Base-by-base conservation (phyloP, 1,140 invertebrate genomes). In the Trichonephila clavata region DNA sequence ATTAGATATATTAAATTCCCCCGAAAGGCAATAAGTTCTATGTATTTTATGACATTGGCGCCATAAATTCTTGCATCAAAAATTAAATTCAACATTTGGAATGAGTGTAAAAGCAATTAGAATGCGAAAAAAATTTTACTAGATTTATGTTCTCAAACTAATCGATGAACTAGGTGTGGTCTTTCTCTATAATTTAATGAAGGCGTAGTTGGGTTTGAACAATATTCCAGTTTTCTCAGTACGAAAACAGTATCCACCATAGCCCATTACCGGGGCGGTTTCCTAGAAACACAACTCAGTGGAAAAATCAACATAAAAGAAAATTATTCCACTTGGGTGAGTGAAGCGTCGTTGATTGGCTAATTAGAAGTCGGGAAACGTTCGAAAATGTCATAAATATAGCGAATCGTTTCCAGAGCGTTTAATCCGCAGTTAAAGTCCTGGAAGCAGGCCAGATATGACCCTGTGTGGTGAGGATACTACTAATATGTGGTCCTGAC, bases 311-410 rank as follows among this genome's bases (percentile, higher is more conserved):
- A 88, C 61, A 88, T 60, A 88, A 88, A 90, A 80, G 24, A 60
- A 77, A 77, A 77, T 77, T 77, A 77, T 77, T 77, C 71, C 71
- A 77, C 71, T 39, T 18, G 27, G 71, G 71, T 77, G 71, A 77
- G 71, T 77, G 71, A 80, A 90, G 68, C 32, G 43, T 80, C 71
- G 88, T 24, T 90, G 88, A 90, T 80, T 80, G 43, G 88, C 43
- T 90, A 77, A 90, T 90, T 80, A 60, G 88, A 21, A 90, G 88
- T 90, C 88, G 24, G 57, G 57, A 24, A 80, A 80, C 88, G 68
- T 90, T 60, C 68, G 65, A n/a, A 90, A 39, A 80, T 80, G 57
- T 90, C 88, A 90, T 90, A 90, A 90, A 90, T 90, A 80, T 60
- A 80, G 68, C 88, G 68, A 80, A 80, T 90, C 71, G 71, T 39